Evolutionary conservation across 2,113 vertebrate species (phyloP).

Genomic region (Triplophysa rosa): DNA sequence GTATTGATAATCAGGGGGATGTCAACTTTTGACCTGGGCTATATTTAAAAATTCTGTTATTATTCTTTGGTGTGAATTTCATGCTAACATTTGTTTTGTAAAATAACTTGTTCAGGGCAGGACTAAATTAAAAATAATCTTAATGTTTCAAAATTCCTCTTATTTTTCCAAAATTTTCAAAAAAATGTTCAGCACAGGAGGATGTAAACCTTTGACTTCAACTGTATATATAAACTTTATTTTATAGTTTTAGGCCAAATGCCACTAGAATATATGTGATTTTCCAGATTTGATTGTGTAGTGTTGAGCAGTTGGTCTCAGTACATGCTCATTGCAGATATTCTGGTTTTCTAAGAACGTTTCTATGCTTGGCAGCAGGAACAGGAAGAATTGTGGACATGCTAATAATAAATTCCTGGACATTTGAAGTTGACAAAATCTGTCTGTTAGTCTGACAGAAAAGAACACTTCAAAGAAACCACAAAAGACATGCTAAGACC

Average conservation of each 20-base stretch:
- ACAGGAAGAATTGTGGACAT: constrained; percentile 24
- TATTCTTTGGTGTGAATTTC: too few species aligned
- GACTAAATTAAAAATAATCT: too few species aligned
- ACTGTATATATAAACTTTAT: neutral
- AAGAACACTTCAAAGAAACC: too few species aligned
- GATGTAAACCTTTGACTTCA: too few species aligned
- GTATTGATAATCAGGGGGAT: too few species aligned
- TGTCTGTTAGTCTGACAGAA: neutral
- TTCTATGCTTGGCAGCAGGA: neutral
- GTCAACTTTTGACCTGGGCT: too few species aligned
- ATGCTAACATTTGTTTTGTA: too few species aligned
- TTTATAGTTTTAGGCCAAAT: neutral
- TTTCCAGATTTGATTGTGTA: neutral
- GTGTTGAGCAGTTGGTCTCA: neutral
- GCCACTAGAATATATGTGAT: neutral
- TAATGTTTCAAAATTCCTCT: too few species aligned
- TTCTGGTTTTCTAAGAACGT: neutral
- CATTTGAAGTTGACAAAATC: neutral
- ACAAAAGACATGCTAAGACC: neutral
- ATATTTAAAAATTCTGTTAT: too few species aligned
- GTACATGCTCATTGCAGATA: neutral
- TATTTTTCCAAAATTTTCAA: too few species aligned
- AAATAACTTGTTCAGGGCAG: too few species aligned
- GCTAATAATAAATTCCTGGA: neutral
- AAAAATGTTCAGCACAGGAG: too few species aligned